These are phyloP conservation scores for Tautogolabrus adspersus DNA, from an alignment of 2,113 vertebrate species.

Conservation along the genomic window DNA sequence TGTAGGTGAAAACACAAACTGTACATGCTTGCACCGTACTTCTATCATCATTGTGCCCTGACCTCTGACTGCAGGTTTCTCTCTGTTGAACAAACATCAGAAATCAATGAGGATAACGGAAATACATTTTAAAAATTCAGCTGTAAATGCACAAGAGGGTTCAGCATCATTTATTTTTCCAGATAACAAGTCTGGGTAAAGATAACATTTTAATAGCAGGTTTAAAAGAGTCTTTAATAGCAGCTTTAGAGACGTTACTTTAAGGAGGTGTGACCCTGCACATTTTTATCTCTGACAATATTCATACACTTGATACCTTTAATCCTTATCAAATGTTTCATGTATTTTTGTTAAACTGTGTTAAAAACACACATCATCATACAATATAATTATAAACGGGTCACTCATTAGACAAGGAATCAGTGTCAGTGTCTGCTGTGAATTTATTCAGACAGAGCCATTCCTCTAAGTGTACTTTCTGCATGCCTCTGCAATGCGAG, in stretches of 20 bases:
- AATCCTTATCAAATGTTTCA: not conserved
- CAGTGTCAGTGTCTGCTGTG: too few species aligned
- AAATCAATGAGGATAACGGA: not conserved
- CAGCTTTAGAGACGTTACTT: not conserved
- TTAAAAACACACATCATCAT: too few species aligned
- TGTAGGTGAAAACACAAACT: too few species aligned
- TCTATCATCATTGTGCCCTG: not conserved
- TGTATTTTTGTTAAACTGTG: too few species aligned
- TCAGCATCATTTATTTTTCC: not conserved
- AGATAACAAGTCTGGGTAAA: not conserved
- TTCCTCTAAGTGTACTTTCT: too few species aligned
- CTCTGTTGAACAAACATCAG: too few species aligned
- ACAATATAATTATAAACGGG: too few species aligned
- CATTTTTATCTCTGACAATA: not conserved
- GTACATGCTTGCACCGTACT: too few species aligned
- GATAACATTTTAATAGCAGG: not conserved
- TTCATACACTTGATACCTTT: not conserved
- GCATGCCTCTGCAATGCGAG: too few species aligned
- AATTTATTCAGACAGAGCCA: too few species aligned
- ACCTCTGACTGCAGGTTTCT: not conserved
- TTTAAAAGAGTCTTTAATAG: not conserved
- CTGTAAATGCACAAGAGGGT: not conserved
- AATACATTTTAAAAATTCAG: not conserved
- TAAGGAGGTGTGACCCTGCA: not conserved
- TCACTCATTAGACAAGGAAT: too few species aligned